Conservation (phyloP, 2,113 vertebrate genomes). For the Hippocampus guttulatus region DNA sequence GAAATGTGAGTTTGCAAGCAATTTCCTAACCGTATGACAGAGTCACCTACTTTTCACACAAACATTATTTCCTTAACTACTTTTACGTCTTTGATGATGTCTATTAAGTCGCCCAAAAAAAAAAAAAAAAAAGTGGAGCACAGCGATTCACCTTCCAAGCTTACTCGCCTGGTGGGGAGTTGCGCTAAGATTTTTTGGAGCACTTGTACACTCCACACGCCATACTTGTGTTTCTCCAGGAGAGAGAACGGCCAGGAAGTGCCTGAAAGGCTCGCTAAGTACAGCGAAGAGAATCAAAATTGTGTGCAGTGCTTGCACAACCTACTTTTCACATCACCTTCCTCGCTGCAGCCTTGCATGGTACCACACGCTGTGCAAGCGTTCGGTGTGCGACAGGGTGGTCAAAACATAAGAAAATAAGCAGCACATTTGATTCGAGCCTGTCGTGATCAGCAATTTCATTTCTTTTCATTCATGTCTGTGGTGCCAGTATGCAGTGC, state of each 20-base stretch:
- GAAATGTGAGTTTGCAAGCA: no score
- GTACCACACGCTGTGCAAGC: background rate
- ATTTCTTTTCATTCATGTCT: no score
- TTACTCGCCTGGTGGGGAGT: background rate
- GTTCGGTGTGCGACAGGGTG: background rate
- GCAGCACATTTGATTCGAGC: background rate
- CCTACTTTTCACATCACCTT: background rate
- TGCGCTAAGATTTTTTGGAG: background rate
- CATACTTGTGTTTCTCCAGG: no score
- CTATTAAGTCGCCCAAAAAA: background rate
- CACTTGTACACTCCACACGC: background rate
- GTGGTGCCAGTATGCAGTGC: no score
- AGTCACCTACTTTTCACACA: background rate
- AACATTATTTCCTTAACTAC: background rate
- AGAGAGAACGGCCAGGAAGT: background rate
- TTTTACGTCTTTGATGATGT: background rate
- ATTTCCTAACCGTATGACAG: no score
- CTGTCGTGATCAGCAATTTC: background rate
- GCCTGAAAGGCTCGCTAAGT: background rate
- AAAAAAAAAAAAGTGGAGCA: background rate
- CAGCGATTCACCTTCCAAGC: background rate
- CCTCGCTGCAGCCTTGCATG: background rate
- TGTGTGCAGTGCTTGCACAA: background rate
- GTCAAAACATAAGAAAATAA: background rate
- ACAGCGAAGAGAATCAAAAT: background rate